These are phyloP conservation scores for Otis tarda DNA, from an alignment of 2,113 vertebrate genomes.

Conservation along the genomic window DNA sequence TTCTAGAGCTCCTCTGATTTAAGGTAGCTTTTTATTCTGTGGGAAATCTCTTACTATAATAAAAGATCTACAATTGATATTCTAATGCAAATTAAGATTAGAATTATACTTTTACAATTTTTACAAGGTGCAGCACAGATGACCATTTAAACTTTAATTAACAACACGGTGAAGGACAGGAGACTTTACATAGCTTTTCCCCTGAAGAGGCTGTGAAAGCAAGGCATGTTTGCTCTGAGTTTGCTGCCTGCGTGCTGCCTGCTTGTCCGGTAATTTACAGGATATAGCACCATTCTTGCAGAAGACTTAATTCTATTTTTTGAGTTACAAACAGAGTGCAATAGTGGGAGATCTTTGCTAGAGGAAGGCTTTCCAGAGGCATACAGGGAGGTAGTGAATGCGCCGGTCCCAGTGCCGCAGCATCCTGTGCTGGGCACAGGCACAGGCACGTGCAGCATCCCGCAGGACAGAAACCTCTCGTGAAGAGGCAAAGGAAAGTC, in stretches of 20 bases:
- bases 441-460: background rate
- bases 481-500: background rate
- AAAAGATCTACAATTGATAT: background rate
- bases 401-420: background rate
- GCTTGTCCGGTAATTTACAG: background rate
- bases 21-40: background rate
- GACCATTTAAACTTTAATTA: background rate
- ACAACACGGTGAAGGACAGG: background rate
- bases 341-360: constrained; percentile 2
- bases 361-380: constrained; percentile 41
- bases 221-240: background rate
- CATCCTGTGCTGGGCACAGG: background rate
- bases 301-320: background rate
- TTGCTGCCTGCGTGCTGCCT: background rate
- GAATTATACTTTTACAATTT: background rate
- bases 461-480: background rate
- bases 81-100: background rate
- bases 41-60: background rate
- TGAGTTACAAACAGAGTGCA: background rate
- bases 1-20: background rate
- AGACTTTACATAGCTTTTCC: background rate
- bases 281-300: background rate
- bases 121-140: background rate
- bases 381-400: background rate
- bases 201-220: background rate